Base-by-base conservation (phyloP, 2,797 vertebrate species). In the Toxotes lorentzi region DNA sequence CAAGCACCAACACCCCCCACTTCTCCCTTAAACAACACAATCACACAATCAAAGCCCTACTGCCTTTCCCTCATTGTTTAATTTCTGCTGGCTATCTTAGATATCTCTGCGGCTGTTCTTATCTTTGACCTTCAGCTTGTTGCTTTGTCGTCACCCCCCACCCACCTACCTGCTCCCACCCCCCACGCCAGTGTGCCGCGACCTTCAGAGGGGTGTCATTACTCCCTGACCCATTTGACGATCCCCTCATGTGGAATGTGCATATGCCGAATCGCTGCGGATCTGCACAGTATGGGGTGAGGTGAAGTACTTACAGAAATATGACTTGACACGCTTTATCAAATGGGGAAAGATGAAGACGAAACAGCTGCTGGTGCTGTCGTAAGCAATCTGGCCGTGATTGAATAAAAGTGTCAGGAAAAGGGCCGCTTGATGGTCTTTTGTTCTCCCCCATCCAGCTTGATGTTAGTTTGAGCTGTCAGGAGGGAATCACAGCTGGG, bases 361-460 rank as follows among this genome's bases (percentile, higher is more conserved):
- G 97, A 99, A 99, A 99, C 98, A 99, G 98, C 98, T 99, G 98
- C 98, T 97, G 97, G 97, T 98, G 98, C 98, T 99, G 98, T 99
- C 98, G 97, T 99, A 99, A 99, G 97, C 98, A 99, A 99, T 99
- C 98, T 99, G 97, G 97, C 96, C 94, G 97, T 98, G 98, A 99
- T 99, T 99, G 98, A 99, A 98, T 99, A 99, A 99, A 99, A 99
- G 97, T 99, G 98, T 99, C 98, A 99, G 97, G 98, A 98, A 99
- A 98, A 98, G 97, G 98, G 97, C 96, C 96, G 97, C 97, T 97
- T 98, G 98, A 99, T 98, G 97, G 97, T 98, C 98, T 99, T 99
- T 99, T 99, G 98, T 99, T 99, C 97, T 97, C 96, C 96, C 96
- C 97, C 96, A 97, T 98, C 97, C 97, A 96, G 97, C 97, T 98